A percentile compares a stretch with the other conserved stretches of the same genome.
These are phyloP conservation scores for Gavialis gangeticus DNA, from an alignment of 2,113 vertebrate species.

Conservation along the genomic window DNA sequence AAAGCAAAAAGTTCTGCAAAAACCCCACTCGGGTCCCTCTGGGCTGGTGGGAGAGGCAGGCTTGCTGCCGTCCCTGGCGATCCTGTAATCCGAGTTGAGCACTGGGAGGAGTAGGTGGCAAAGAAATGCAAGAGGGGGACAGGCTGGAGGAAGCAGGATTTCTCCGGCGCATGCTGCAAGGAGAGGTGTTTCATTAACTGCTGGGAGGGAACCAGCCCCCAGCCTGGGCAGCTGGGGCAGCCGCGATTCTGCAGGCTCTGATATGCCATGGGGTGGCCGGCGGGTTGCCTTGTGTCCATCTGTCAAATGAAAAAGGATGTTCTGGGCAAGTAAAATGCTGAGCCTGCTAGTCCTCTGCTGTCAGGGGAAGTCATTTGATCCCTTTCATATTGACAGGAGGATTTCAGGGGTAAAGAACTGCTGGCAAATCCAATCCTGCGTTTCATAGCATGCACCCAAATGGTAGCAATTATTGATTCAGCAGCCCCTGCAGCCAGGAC, in stretches of 20 bases:
- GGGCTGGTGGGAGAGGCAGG: background rate
- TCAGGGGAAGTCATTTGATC: conserved; percentile 22
- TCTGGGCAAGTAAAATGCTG: background rate
- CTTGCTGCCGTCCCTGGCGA: background rate
- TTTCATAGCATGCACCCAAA: background rate
- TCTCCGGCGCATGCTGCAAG: background rate
- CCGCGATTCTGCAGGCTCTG: background rate
- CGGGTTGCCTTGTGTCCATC: background rate
- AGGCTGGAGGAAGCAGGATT: background rate
- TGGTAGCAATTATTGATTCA: background rate
- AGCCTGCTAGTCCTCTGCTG: background rate
- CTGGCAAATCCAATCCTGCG: background rate
- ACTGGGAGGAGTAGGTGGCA: conserved; percentile 18
- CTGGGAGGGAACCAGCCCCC: background rate
- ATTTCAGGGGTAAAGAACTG: background rate
- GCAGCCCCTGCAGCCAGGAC: background rate
- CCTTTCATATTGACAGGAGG: background rate
- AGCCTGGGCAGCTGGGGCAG: background rate
- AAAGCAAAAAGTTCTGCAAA: background rate
- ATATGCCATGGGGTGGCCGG: background rate
- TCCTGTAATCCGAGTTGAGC: background rate
- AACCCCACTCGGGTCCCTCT: background rate
- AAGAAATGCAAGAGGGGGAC: background rate
- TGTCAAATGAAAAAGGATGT: conserved; percentile 1
- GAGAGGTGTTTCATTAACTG: conserved; percentile 62